Base-by-base conservation (phyloP, 2,113 vertebrate species). In the Colinus virginianus region DNA sequence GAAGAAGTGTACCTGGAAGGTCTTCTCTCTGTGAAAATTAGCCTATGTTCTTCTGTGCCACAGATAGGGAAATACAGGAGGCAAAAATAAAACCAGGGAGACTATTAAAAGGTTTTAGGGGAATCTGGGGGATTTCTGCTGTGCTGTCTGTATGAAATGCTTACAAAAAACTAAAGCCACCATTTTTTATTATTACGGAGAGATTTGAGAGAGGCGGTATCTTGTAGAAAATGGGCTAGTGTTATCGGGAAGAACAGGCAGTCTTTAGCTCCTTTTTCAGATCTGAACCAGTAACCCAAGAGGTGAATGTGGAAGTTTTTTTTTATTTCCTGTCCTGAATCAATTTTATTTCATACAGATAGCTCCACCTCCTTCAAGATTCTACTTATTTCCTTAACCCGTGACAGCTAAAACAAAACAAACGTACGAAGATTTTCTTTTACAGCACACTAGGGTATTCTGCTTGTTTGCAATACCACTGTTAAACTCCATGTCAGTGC, bases 51-150 rank as follows among this genome's bases (percentile, higher is more conserved):
- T 63, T 76, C 59, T 77, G 16, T 77, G 55, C 32, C 38, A 64
- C 19, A 21, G 26, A 40, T 1, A 56, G 13, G 51, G 83, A 94
- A 86, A 63, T 13, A 42, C 20, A 80, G 42, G 71, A 67, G 19
- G 66, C 22, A 84, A 48, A 91, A 93, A 64, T 74, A 87, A 88
- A 81, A 81, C 17, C 51, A 62, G 32, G 16, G 13, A 66, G 51
- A 53, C 15, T 7, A 4, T 74, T 16, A 75, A 71, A 59, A 56
- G 3, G 5, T 87, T 30, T 71, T 58, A 84, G 46, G 21, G 26
- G 11, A 76, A 82, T 45, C 5, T 6, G 8, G 36, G 12, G 23
- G 43, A 40, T 90, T 84, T 63, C 51, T 84, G 43, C 17, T 71
- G 43, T 25, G 14, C 13, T 64, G 43, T 5, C 46, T 56, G 6